These are phyloP conservation scores for Phylloscopus collybita DNA, from an alignment of 2,797 vertebrate species.

Conservation along the genomic window DNA sequence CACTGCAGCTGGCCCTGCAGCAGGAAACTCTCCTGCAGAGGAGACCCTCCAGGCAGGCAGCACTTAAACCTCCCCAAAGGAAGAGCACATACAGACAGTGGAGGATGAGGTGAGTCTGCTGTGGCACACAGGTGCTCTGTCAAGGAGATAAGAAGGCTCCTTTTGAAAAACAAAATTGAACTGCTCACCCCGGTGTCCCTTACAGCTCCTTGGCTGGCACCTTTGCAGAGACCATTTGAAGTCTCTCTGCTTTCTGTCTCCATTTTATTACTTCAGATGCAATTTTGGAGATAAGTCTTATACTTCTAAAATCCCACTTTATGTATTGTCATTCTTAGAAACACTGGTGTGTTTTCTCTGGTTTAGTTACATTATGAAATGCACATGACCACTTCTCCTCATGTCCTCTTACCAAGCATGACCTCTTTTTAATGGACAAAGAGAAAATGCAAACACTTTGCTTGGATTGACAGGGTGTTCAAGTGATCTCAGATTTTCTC, in stretches of 20 bases:
- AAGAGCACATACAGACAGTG: rapidly evolving
- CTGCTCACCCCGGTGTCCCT: background rate
- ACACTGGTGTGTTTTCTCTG: background rate
- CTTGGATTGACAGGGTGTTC: background rate
- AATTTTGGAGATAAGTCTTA: background rate
- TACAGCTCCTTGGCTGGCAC: background rate
- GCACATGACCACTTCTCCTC: background rate
- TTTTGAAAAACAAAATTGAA: background rate
- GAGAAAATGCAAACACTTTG: background rate
- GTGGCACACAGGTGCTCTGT: background rate
- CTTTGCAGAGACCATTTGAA: background rate
- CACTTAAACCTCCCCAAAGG: background rate
- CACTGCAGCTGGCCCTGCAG: background rate
- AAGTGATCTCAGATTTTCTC: background rate
- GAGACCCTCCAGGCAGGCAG: background rate
- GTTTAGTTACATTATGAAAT: background rate
- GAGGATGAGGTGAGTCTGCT: background rate
- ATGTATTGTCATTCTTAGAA: background rate
- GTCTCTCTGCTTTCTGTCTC: background rate
- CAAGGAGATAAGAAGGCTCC: background rate
- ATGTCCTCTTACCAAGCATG: background rate
- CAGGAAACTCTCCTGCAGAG: background rate
- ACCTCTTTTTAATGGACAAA: background rate
- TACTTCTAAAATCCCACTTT: background rate
- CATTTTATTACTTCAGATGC: background rate